Conservation (phyloP, 2,113 vertebrate species). For the Halichoerus grypus region DNA sequence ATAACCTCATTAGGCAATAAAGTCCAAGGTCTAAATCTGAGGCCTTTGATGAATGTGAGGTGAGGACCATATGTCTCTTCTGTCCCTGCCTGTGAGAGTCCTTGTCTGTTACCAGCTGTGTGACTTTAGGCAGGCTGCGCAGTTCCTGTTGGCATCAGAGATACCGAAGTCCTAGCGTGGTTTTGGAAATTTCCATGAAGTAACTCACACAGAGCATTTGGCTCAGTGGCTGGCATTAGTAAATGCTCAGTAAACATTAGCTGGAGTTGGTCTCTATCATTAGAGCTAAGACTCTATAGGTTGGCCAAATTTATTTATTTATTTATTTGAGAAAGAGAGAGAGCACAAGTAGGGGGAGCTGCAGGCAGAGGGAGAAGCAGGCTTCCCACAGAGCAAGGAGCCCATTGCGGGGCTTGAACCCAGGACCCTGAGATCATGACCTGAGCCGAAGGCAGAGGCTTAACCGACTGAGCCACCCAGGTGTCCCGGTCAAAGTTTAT, state of each 20-base stretch:
- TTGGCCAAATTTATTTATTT: background rate
- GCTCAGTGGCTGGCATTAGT: background rate
- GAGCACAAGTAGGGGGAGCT: too few species aligned
- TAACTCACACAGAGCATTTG: background rate
- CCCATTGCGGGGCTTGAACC: too few species aligned
- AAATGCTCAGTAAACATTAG: constrained; percentile 56
- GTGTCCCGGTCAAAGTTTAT: background rate
- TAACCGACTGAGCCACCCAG: too few species aligned
- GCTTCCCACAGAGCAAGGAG: too few species aligned
- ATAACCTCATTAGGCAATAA: background rate
- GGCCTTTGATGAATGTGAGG: background rate
- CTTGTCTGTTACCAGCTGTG: background rate
- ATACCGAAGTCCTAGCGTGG: background rate
- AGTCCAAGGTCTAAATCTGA: constrained; percentile 60
- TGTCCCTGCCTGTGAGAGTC: constrained; percentile 43
- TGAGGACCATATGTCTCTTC: constrained; percentile 45
- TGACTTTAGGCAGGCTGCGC: constrained; percentile 27
- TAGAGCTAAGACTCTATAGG: background rate
- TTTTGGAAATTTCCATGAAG: constrained; percentile 35
- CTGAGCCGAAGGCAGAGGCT: too few species aligned
- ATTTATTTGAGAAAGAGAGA: too few species aligned
- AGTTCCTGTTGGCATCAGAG: constrained; percentile 16
- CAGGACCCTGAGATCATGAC: too few species aligned
- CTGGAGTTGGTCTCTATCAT: background rate
- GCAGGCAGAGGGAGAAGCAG: too few species aligned